Base-by-base conservation (phyloP, 2,888 invertebrate genomes). In the Tetheella fluctuosa region DNA sequence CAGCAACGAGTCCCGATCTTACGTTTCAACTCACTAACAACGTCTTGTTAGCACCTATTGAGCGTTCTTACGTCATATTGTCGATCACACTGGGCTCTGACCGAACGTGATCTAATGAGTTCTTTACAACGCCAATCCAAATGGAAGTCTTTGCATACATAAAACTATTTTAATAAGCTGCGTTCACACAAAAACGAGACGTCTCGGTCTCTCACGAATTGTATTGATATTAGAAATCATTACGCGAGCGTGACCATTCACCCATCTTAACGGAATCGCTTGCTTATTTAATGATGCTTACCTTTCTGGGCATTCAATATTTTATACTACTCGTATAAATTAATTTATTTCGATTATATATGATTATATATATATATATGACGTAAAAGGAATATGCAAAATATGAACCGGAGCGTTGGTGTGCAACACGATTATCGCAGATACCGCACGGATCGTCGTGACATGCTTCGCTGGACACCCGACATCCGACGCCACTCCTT, bases 1-100 rank as follows among this genome's bases (percentile, higher is more conserved):
- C 74, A 68, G 74, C 76, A 79, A 77, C 79, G 69, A 68, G 73
- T 71, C 64, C 67, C 60, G 69, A 65, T 70, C 63, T 68, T 71
- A 64, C 60, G 58, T 72, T 66, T 70, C 64, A 69, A 72, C 72
- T 76, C 76, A 75, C 80, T 84, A 84, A 84, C 83, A 84, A 84
- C 83, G 63, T 77, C 88, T 90, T 83, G 86, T 90, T 89, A 87
- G 80, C 88, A 85, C 84, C 84, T 86, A 86, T 85, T 83, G 78
- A 83, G 75, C 73, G 68, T 72, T 71, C 80, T 87, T 84, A 82
- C 88, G 86, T 88, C 86, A 87, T 80, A 80, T 76, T 76, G 79
- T 74, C 79, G 71, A 83, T 80, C 76, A 73, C 74, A 66, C 67
- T 69, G 76, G 70, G 70, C 74, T 74, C 71, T 75, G 74, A 77